Conservation (phyloP, 2,888 invertebrate genomes). For the Nemotelus pantherinus region DNA sequence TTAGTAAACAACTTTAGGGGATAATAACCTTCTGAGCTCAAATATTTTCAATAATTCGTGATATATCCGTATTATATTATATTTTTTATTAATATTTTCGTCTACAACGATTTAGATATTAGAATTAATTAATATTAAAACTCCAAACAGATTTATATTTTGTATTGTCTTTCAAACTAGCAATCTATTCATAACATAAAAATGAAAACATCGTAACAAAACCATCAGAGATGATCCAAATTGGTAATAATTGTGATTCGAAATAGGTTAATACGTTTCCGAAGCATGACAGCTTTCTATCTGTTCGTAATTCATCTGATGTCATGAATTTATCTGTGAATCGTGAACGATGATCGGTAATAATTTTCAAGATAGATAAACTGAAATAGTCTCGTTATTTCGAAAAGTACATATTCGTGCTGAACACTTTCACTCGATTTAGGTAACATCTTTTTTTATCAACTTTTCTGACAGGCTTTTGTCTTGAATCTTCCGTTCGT, state of each 20-base stretch:
- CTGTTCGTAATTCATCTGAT: background rate
- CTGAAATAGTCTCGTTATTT: background rate
- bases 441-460: background rate
- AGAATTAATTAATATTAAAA: too few species aligned
- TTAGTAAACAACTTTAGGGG: too few species aligned
- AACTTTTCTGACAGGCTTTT: background rate
- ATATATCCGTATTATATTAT: too few species aligned
- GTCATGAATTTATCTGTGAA: background rate
- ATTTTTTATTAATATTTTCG: too few species aligned
- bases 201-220: background rate
- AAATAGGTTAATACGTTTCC: constrained; percentile 34
- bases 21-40: too few species aligned
- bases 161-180: background rate
- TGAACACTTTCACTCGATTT: constrained; percentile 28
- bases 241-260: background rate
- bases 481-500: background rate
- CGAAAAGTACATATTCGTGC: background rate
- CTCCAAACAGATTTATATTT: too few species aligned
- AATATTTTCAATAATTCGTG: too few species aligned
- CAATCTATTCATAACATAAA: background rate
- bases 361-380: background rate
- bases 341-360: background rate
- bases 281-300: constrained; percentile 8
- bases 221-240: too few species aligned
- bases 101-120: too few species aligned